Percentiles rank a stretch among this genome's conserved stretches.
Evolutionary conservation across 1,140 invertebrate species (phyloP).

Genomic region (Teleogryllus occipitalis): DNA sequence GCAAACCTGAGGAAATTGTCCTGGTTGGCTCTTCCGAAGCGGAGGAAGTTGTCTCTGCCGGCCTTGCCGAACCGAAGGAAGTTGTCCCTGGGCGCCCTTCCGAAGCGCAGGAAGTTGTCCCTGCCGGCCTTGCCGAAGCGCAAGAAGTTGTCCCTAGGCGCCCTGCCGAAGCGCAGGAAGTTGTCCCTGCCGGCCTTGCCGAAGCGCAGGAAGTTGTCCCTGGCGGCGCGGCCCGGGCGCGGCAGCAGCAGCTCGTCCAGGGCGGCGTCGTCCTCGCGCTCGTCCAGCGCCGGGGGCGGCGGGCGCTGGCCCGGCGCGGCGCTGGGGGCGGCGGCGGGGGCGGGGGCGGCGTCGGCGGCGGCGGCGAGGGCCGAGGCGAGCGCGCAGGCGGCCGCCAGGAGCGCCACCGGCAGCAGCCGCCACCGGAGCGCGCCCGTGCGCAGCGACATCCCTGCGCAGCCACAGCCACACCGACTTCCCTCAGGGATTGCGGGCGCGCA

Average conservation of each 20-base stretch:
- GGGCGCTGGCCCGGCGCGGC: no score
- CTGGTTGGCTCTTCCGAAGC: neutral
- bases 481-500: no score
- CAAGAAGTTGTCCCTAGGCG: neutral
- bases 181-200: neutral
- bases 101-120: neutral
- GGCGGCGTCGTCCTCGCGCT: neutral
- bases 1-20: neutral
- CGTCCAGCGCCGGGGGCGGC: no score
- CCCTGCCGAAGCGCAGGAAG: neutral
- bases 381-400: neutral
- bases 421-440: neutral
- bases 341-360: no score
- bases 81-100: neutral
- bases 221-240: no score
- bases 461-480: no score
- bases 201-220: neutral
- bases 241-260: neutral
- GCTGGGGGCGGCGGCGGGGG: no score
- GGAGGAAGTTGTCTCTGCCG: no score
- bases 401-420: neutral
- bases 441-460: no score
- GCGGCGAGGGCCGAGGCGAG: no score
- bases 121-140: neutral
- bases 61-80: neutral